Evolutionary conservation across 2,888 invertebrate species (phyloP).

Genomic region (Geotrupes spiniger): DNA sequence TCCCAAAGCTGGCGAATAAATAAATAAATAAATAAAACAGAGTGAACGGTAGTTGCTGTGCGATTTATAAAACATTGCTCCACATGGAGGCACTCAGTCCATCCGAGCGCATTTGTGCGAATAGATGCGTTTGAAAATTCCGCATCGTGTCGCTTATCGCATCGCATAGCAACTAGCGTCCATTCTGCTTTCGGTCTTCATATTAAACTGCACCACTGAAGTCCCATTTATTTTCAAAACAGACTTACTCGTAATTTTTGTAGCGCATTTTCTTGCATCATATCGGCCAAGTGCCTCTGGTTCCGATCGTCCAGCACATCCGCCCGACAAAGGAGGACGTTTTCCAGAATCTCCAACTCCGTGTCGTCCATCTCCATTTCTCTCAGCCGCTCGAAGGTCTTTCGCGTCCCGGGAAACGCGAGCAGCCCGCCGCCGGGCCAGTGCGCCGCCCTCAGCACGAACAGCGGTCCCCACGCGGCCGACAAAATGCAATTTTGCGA

Average conservation of each 20-base stretch:
- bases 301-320: conserved; percentile 39
- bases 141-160: no score
- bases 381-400: conserved; percentile 31
- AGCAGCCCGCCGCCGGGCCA: conserved; percentile 57
- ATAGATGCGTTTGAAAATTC: no score
- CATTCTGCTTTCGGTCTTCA: no score
- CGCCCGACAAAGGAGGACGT: conserved; percentile 41
- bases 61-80: no score
- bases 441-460: conserved; percentile 57
- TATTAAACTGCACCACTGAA: no score
- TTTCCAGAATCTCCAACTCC: conserved; percentile 42
- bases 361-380: conserved; percentile 33
- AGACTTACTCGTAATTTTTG: conserved; percentile 27
- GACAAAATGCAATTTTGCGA: conserved; percentile 59
- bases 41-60: no score
- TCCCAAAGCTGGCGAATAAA: no score
- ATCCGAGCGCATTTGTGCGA: no score
- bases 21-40: no score
- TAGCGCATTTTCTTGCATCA: conserved; percentile 27
- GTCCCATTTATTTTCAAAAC: not conserved
- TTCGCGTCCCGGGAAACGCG: conserved; percentile 41
- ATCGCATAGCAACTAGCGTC: no score
- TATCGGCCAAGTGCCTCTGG: conserved; percentile 30
- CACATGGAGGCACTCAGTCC: no score
- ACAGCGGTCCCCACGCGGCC: conserved; percentile 59